A percentile compares a stretch with the other conserved stretches of the same genome.
Evolutionary conservation across 2,797 vertebrate species (phyloP).

Genomic region (Alcedo quadribrachys): DNA sequence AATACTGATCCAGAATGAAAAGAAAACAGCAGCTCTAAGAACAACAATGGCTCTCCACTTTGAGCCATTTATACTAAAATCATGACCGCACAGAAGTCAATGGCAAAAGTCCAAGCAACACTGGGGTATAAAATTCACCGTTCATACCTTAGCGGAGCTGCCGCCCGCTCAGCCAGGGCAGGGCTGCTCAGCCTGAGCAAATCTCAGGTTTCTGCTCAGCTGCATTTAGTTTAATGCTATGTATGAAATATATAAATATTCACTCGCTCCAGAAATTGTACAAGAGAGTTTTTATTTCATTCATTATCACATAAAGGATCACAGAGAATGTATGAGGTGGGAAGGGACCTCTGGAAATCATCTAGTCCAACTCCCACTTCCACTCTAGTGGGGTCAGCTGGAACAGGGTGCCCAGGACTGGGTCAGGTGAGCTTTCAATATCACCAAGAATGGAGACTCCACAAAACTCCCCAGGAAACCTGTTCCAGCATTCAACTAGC

Average conservation of each 20-base stretch:
- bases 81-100: neutral
- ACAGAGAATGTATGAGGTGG: neutral
- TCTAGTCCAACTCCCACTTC: neutral
- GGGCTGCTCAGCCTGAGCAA: neutral
- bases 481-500: neutral
- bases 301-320: neutral
- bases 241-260: neutral
- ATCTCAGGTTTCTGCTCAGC: neutral
- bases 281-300: neutral
- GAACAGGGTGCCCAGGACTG: neutral
- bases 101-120: neutral
- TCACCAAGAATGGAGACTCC: neutral
- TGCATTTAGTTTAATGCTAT: neutral
- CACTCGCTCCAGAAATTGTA: neutral
- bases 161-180: neutral
- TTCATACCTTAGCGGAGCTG: neutral
- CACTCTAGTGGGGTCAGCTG: neutral
- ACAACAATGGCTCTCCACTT: neutral
- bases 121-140: neutral
- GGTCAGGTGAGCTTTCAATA: neutral
- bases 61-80: neutral
- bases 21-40: conserved; percentile 4
- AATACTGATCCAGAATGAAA: neutral
- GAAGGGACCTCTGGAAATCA: neutral
- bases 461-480: neutral